Evolutionary conservation across 2,888 invertebrate genomes (phyloP), one percentile per base, ranked within the genome.

Genomic region (Fabriciana adippe): DNA sequence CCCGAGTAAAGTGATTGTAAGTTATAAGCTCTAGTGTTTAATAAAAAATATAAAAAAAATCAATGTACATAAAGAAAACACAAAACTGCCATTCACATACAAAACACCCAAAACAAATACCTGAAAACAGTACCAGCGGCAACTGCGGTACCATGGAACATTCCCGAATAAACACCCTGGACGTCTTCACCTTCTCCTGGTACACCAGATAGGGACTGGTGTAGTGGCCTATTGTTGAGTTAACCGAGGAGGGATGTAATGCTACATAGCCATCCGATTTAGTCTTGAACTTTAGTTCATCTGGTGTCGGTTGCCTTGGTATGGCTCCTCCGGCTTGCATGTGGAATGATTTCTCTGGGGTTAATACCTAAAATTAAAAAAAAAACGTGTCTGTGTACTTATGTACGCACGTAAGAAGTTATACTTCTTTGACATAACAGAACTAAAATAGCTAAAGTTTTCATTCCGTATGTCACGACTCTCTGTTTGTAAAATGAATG

Each of bases 161-260:
- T 79, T 97, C 97, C 53, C 96, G 92, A 26, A 97, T 96, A 79
- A 95, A 97, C 47, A 97, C 95, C 76, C 95, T 93, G 3, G 95
- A 95, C 0, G 97, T 97, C 81, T 96, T 96, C 21, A 97, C 94
- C 84, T 97, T 97, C 82, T 97, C 97, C 81, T 97, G 97, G 79
- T 95, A 97, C 31, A 97, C 95, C 54, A 97, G 83, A 79, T 96
- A 97, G 0, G 97, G 96, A 78, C 96, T 96, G 11, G 94, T 88
- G 80, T 94, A 97, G 78, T 94, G 90, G 0, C 94, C 94, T 0
- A 95, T 89, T 11, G 87, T 90, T 3, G 95, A 94, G 82, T 96
- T 96, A 0, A 97, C 94, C 0, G 97, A 97, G 0, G 96, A 96
- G 0, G 97, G 97, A 85, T 97, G 97, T 1, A 97, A 85, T 15